phyloP scores from a whole-genome alignment of 2,797 vertebrate species.

The Serranus cabrilla region DNA sequence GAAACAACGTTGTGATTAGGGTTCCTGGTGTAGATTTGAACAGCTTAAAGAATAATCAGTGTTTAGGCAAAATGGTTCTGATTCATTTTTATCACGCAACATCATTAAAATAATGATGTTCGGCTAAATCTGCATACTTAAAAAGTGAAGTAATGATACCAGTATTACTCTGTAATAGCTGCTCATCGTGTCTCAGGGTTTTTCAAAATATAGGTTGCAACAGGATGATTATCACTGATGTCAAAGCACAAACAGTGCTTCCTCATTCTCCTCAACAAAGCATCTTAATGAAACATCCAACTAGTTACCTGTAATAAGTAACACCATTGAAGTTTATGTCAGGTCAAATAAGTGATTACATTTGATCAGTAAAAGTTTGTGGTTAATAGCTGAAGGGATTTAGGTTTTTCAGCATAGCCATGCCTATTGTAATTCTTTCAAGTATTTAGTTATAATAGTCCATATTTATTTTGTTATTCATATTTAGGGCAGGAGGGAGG shows the following conservation, averaged over 20 bases:
- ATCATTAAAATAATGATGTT: constrained; percentile 50
- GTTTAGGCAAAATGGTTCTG: constrained; percentile 53
- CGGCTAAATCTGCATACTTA: constrained; percentile 34
- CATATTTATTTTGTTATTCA: too few relatives aligned
- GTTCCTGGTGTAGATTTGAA: constrained; percentile 57
- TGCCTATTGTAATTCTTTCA: too few relatives aligned
- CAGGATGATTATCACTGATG: constrained; percentile 17
- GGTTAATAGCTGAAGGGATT: background rate
- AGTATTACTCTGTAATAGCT: constrained; percentile 33
- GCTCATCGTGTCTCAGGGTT: constrained; percentile 26
- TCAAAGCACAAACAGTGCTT: background rate
- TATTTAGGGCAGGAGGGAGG: too few relatives aligned
- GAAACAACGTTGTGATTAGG: constrained; percentile 45
- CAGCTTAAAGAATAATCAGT: constrained; percentile 59
- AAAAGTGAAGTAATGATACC: constrained; percentile 30
- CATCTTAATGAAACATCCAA: background rate
- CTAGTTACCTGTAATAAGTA: background rate
- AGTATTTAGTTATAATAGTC: too few relatives aligned
- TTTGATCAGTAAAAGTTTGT: background rate
- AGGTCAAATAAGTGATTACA: background rate
- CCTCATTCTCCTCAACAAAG: background rate
- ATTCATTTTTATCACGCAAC: constrained; percentile 32
- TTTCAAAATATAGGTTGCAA: constrained; percentile 33
- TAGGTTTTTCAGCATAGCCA: too few relatives aligned
- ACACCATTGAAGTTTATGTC: background rate